These are phyloP conservation scores for Gnatocerus cornutus DNA, from an alignment of 2,888 invertebrate species.

Conservation along the genomic window DNA sequence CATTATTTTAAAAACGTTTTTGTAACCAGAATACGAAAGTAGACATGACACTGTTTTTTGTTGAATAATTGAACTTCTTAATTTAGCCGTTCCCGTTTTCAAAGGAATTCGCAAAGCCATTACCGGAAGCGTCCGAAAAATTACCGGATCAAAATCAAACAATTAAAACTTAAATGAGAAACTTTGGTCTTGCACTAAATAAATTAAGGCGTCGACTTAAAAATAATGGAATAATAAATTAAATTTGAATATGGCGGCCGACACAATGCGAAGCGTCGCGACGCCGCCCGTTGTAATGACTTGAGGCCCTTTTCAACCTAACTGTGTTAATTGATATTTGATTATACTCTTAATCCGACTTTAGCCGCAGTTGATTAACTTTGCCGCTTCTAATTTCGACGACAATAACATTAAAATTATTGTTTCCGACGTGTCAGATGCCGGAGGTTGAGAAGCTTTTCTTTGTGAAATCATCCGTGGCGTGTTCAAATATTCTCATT, in stretches of 20 bases:
- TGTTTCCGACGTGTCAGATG: constrained; percentile 52
- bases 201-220: constrained; percentile 57
- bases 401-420: constrained; percentile 64
- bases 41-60: neutral
- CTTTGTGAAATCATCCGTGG: neutral
- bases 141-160: constrained; percentile 48
- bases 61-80: constrained; percentile 29
- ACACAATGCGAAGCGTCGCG: constrained; percentile 52
- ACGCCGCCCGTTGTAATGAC: constrained; percentile 42
- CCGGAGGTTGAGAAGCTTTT: constrained; percentile 18
- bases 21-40: neutral
- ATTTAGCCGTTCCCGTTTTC: constrained; percentile 12
- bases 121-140: constrained; percentile 32
- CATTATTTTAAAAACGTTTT: constrained; percentile 23
- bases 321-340: constrained; percentile 69
- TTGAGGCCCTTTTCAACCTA: constrained; percentile 37
- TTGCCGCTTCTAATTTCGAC: constrained; percentile 64
- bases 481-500: too few relatives aligned
- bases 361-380: constrained; percentile 68
- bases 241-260: constrained; percentile 60
- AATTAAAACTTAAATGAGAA: constrained; percentile 55
- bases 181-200: constrained; percentile 56
- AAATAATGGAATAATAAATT: constrained; percentile 68
- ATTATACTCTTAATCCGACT: constrained; percentile 69
- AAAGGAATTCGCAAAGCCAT: constrained; percentile 22